phyloP scores from a whole-genome alignment of 2,888 invertebrate genomes.

The Troides aeacus region DNA sequence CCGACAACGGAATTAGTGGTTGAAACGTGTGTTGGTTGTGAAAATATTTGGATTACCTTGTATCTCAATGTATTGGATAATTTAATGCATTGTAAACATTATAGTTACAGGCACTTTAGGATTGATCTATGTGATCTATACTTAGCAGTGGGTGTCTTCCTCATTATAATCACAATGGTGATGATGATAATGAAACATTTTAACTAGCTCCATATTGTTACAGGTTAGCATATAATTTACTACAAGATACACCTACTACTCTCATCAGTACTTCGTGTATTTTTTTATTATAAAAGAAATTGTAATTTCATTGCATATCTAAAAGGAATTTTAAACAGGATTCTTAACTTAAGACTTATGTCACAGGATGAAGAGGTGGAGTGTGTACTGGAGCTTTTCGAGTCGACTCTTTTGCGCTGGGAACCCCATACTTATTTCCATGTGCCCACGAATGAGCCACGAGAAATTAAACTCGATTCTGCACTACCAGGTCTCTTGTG shows the following conservation, averaged over 20 bases:
- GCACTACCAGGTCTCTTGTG: slow-evolving; percentile 49
- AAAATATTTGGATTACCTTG: too few relatives aligned
- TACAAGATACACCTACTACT: background rate
- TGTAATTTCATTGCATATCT: too few relatives aligned
- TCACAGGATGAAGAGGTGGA: slow-evolving; percentile 53
- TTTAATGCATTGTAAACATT: too few relatives aligned
- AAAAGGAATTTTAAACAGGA: too few relatives aligned
- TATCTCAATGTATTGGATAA: too few relatives aligned
- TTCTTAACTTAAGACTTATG: background rate
- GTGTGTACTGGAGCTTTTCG: slow-evolving; percentile 64
- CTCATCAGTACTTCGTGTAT: too few relatives aligned
- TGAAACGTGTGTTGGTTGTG: too few relatives aligned
- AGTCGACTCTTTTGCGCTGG: slow-evolving; percentile 49
- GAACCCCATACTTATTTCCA: slow-evolving; percentile 59
- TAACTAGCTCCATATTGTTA: background rate
- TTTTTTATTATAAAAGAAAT: too few relatives aligned
- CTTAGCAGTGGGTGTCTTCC: background rate
- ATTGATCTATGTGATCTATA: too few relatives aligned
- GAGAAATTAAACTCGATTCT: slow-evolving; percentile 46
- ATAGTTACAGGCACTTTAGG: too few relatives aligned
- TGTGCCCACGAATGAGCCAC: slow-evolving; percentile 58
- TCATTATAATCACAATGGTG: background rate
- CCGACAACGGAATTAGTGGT: too few relatives aligned
- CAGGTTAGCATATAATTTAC: background rate
- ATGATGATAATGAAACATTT: background rate